Base-by-base conservation (phyloP, 2,797 vertebrate species). In the Falco rusticolus region DNA sequence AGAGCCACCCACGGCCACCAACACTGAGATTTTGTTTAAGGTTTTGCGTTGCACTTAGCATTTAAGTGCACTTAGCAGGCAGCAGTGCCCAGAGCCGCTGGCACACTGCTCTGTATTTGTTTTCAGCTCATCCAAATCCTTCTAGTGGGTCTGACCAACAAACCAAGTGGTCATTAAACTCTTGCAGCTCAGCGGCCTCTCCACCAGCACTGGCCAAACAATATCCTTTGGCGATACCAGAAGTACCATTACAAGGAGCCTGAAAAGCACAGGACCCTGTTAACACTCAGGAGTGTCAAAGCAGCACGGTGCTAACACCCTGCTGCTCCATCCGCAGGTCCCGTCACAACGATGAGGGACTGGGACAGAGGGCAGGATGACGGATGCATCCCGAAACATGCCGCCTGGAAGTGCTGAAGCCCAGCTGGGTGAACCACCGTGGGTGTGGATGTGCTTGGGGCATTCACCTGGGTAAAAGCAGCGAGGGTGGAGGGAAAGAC, bases 311-410 rank as follows among this genome's bases (percentile, higher is more conserved):
- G 63, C 45, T 17, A 43, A 72, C 2, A 50, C 5, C 14, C 59
- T 28, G 66, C 68, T 56, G 61, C 72, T 63, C 50, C 10, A 1
- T 13, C 47, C 2, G 0, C 0, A 1, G 31, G 53, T 48, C 51
- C 68, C 3, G 3, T 16, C 51, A n/a, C 1, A 3, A 57, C 0
- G 0, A 28, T 0, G 20, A 88, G 31, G 48, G 79, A 9, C 13
- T 0, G 0, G 50, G n/a, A 74, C 0, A 4, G 26, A 68, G 41
- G 25, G 6, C 26, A 75, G 43, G 14, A 29, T 39, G 45, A 87
- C 0, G 10, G 72, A 70, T 4, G 2, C n/a, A 12, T 26, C 68
- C 76, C 5, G 18, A 64, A 53, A 84, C 21, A 20, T 4, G 1
- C 9, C 2, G 16, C 33, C 34, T 13, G 29, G 11, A 24, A 16